These are phyloP conservation scores for Wasmannia auropunctata DNA, from an alignment of 1,140 invertebrate genomes.

Conservation along the genomic window DNA sequence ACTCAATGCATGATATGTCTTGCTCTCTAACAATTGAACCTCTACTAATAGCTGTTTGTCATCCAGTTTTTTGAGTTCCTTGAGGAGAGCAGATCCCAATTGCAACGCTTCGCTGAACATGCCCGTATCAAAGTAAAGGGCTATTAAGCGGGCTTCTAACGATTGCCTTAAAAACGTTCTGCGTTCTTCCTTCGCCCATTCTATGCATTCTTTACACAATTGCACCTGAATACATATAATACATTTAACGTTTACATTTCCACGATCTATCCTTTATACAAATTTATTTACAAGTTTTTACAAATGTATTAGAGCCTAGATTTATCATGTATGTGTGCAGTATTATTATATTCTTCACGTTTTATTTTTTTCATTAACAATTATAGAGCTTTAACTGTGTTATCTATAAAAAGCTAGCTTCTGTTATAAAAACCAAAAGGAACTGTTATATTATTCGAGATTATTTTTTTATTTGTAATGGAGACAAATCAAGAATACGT, in stretches of 20 bases:
- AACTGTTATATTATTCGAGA: neutral
- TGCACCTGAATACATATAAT: constrained; percentile 86
- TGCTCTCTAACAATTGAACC: constrained; percentile 98
- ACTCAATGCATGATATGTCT: constrained; percentile 98
- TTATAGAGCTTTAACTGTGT: too few species aligned
- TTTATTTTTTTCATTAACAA: too few species aligned
- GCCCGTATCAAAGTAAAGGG: constrained; percentile 97
- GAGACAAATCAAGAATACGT: neutral
- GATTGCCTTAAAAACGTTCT: constrained; percentile 98
- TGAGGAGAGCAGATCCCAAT: constrained; percentile 93
- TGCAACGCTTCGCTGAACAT: constrained; percentile 95
- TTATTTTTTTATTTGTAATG: neutral
- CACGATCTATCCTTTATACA: neutral
- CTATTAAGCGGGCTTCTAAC: constrained; percentile 96
- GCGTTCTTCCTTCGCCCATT: constrained; percentile 99
- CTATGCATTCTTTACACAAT: constrained; percentile 98
- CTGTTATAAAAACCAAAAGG: neutral
- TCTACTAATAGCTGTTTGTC: constrained; percentile 99
- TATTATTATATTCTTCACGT: too few species aligned
- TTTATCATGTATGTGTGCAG: neutral
- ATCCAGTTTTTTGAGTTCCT: constrained; percentile 99
- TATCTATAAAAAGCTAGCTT: neutral
- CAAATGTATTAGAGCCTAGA: neutral
- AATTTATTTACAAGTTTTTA: neutral
- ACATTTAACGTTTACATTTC: neutral